These are phyloP conservation scores for Passer montanus DNA, from an alignment of 2,113 vertebrate genomes.

Conservation along the genomic window DNA sequence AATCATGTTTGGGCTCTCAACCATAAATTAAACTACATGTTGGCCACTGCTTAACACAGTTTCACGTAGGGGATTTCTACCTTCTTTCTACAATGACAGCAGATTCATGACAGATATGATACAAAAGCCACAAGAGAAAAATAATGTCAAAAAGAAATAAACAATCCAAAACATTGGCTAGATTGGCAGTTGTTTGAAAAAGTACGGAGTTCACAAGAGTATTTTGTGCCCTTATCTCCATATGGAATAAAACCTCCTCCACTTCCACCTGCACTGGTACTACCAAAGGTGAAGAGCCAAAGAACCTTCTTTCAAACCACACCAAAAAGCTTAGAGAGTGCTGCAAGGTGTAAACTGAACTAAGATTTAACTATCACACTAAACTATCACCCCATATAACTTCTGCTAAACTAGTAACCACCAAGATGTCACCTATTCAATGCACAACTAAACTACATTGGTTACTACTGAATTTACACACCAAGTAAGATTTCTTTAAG, in stretches of 20 bases:
- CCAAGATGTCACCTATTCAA: neutral
- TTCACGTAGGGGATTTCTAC: neutral
- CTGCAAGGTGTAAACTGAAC: neutral
- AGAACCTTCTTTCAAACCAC: neutral
- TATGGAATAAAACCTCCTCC: neutral
- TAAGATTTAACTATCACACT: neutral
- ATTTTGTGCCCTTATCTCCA: neutral
- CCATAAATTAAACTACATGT: neutral
- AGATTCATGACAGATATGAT: neutral
- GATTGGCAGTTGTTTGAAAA: neutral
- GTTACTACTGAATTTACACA: neutral
- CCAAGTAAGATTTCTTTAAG: neutral
- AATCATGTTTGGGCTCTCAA: neutral
- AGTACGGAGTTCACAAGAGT: neutral
- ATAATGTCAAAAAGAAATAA: neutral
- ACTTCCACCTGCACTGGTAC: neutral
- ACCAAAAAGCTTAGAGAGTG: neutral
- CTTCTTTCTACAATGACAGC: neutral
- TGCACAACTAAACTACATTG: neutral
- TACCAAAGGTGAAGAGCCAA: neutral
- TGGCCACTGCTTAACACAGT: neutral
- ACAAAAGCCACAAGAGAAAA: neutral
- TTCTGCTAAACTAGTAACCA: neutral
- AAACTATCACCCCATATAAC: neutral
- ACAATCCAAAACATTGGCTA: neutral